Evolutionary conservation across 2,113 vertebrate genomes (phyloP), one percentile per base, ranked within the genome.

Genomic region (Gambusia holbrooki): DNA sequence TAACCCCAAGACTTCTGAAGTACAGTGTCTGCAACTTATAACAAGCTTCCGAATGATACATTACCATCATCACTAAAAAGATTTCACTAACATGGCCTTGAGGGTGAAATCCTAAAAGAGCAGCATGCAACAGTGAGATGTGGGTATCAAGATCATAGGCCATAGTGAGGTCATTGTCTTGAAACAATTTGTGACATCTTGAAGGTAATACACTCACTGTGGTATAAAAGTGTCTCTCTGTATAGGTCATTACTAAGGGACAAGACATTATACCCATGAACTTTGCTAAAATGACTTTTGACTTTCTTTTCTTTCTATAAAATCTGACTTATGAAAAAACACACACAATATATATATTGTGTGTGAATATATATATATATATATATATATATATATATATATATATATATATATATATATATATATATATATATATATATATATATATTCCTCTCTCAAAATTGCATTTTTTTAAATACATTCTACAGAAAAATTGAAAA

Each of bases 231-330:
- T 93, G 91, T 95, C 94, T 92, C 91, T 93, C 94, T 94, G 86
- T 93, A 96, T 96, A 96, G 95, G 96, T 97, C 95, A 96, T 90
- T 93, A 92, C 84, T 75, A 87, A 79, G 85, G 90, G 92, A 85
- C 78, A 87, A 77, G 86, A 90, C 83, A 84, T 87, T 81, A 88
- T 78, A 92, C 82, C 69, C 64, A 61, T 42, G 69, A 29, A 51
- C 10, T 29, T 48, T 51, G 25, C 17, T 4, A 1, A 22, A 14
- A 10, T 33, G 29, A 19, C 6, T 33, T 33, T 19, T 33, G 10
- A 7, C 10, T 58, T 58, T 54, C 15, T 3, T n/a, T 15, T 48
- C 14, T 15, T 45, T 45, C 3, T 35, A 35, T 35, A 35, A 35
- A 35, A 35, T 35, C 35, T 10, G 35, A 35, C 9, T 35, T 35